Evolutionary conservation across 2,113 vertebrate genomes (phyloP), one percentile per base, ranked within the genome.

Genomic region (Rafetus swinhoei): DNA sequence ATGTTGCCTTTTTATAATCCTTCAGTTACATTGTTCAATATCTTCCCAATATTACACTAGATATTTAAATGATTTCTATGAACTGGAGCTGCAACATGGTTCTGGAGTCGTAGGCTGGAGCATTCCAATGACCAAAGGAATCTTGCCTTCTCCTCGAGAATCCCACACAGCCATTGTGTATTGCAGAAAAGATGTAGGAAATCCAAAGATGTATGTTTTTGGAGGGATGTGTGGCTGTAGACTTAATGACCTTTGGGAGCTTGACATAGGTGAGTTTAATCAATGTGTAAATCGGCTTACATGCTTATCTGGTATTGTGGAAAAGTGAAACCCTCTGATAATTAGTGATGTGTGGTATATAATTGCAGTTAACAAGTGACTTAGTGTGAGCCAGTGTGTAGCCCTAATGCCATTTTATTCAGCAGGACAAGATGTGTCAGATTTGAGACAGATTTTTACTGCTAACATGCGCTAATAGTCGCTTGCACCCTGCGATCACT

Each of bases 171-270:
- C 99, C 2, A 98, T 99, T 25, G 95, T 98, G 52, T 99, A 99
- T 95, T 96, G 97, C 93, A 98, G 97, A 85, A 98, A 97, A 79
- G 98, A 98, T 88, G 95, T 96, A 84, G 96, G 98, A 89, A 98
- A 97, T 86, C 98, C 98, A 19, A 99, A 99, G 96, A 99, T 99
- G 90, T 99, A 98, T 97, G 95, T 99, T 96, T 99, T 99, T 94
- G 99, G 99, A 89, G 99, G 99, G 87, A 99, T 99, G 99, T 98
- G 98, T 91, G 99, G 99, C 84, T 94, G 97, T 92, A 98, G 99
- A 57, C 97, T 99, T 59, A 98, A 98, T 56, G 99, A 99, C 96
- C 98, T 99, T 82, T 99, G 99, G 99, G 99, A 99, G 90, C 98
- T 99, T 86, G 99, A 99, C 86, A 97, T 99, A 79, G 99, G 99